Evolutionary conservation across 2,113 vertebrate genomes (phyloP).

Genomic region (Calyptommatus sinebrachiatus): DNA sequence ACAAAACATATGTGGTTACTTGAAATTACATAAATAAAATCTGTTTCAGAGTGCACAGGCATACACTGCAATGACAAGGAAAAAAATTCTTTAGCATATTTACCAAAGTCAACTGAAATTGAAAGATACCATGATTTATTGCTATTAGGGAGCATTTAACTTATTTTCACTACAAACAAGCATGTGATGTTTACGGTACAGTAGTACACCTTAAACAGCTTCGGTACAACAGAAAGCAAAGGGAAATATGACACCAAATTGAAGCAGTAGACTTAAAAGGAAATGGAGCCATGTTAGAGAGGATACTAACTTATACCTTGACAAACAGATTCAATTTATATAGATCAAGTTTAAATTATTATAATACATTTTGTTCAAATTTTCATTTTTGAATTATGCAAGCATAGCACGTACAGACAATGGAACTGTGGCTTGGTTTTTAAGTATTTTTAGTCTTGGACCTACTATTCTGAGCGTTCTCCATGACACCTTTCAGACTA

Average conservation of each 20-base stretch:
- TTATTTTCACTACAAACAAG: too few species aligned
- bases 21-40: not conserved
- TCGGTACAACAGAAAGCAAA: not conserved
- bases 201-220: too few species aligned
- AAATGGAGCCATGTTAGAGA: not conserved
- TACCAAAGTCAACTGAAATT: too few species aligned
- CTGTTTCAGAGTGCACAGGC: not conserved
- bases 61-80: not conserved
- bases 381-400: not conserved
- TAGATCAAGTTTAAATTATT: not conserved
- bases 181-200: too few species aligned
- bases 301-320: too few species aligned
- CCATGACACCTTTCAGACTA: not conserved
- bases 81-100: not conserved
- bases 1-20: not conserved
- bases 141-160: too few species aligned
- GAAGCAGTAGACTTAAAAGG: not conserved
- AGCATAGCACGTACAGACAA: not conserved
- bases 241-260: not conserved
- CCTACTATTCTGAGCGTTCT: not conserved
- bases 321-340: not conserved
- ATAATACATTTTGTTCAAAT: not conserved
- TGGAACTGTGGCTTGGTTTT: not conserved
- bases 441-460: not conserved
- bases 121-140: too few species aligned